These are phyloP conservation scores for Calonectris borealis DNA, from an alignment of 2,113 vertebrate species.

Conservation along the genomic window DNA sequence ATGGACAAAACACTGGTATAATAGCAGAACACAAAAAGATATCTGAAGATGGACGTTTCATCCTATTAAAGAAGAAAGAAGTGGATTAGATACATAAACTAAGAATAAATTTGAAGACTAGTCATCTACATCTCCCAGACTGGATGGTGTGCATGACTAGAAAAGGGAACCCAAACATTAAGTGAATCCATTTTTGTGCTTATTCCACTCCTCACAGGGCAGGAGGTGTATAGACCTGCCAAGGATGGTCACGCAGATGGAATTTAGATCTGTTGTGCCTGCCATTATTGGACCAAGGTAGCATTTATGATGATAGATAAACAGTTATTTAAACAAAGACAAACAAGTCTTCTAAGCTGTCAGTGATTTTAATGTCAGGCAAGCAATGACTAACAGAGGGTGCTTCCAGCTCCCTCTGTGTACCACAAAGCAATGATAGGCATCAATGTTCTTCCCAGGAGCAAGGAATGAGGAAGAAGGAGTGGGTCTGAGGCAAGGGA, in stretches of 20 bases:
- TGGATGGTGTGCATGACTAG: background rate
- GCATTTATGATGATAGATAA: conserved; percentile 29
- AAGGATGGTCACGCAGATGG: background rate
- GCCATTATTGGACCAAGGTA: background rate
- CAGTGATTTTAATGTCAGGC: background rate
- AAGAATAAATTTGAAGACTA: background rate
- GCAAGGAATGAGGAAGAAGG: conserved; percentile 16
- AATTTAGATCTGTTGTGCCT: background rate
- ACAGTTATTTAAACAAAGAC: conserved; percentile 23
- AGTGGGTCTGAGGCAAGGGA: background rate
- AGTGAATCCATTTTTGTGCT: background rate
- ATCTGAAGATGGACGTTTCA: background rate
- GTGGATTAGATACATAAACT: background rate
- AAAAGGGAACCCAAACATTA: background rate
- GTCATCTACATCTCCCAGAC: background rate
- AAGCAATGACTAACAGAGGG: conserved; percentile 17
- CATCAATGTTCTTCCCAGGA: background rate
- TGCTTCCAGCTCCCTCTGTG: background rate
- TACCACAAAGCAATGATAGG: background rate
- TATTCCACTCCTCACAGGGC: background rate
- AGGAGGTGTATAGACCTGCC: background rate
- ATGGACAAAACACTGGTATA: background rate
- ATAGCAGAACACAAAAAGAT: background rate
- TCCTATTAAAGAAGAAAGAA: background rate
- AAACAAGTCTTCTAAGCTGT: background rate